Conservation (phyloP, 2,113 vertebrate species). For the Marmota monax region DNA sequence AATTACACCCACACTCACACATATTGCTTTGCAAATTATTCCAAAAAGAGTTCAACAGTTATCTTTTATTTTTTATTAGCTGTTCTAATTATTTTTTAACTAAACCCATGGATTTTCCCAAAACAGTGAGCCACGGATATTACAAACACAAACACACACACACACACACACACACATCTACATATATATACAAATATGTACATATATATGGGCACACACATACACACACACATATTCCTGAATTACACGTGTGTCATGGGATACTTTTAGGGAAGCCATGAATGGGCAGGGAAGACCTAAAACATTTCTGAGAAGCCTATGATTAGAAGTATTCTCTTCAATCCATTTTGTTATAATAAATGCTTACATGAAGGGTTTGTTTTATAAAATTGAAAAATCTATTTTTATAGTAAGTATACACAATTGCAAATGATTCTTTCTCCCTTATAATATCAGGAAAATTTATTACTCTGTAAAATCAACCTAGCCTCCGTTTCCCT, state of each 20-base stretch:
- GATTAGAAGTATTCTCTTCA: neutral
- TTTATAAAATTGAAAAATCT: neutral
- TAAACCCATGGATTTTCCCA: neutral
- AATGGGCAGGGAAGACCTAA: neutral
- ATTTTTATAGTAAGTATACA: neutral
- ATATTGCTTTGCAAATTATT: neutral
- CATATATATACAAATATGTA: too few species aligned
- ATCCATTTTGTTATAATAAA: neutral
- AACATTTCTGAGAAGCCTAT: neutral
- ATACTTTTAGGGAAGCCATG: neutral
- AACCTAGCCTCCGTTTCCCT: neutral
- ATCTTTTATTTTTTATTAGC: neutral
- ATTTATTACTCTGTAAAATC: neutral
- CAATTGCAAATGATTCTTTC: neutral
- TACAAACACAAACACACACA: too few species aligned
- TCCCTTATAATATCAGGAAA: neutral
- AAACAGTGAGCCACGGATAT: too few species aligned
- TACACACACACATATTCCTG: neutral
- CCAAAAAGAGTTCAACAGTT: neutral
- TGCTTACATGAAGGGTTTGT: neutral
- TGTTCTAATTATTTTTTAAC: conserved; percentile 45
- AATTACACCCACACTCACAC: neutral
- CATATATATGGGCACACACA: too few species aligned
- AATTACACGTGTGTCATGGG: neutral
- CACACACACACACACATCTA: too few species aligned